Evolutionary conservation across 2,888 invertebrate species (phyloP).

Genomic region (Chloromyia formosa): DNA sequence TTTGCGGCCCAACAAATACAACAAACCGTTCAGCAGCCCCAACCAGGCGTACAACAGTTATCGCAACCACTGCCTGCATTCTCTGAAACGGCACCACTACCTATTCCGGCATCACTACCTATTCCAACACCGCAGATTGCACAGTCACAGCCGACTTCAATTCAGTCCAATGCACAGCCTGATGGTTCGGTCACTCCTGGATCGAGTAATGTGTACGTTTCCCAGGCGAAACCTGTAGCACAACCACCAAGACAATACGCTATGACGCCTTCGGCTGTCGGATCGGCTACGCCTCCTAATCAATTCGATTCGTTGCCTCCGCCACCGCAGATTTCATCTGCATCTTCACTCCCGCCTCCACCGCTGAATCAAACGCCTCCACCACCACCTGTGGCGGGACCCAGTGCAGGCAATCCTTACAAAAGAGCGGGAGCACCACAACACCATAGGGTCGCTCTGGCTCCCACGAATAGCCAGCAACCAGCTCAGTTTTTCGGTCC

Average conservation of each 20-base stretch:
- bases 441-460: slow-evolving; percentile 63
- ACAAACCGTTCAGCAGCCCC: slow-evolving; percentile 50
- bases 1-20: slow-evolving; percentile 19
- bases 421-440: slow-evolving; percentile 58
- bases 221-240: slow-evolving; percentile 57
- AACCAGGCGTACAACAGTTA: slow-evolving; percentile 50
- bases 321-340: slow-evolving; percentile 38
- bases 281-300: slow-evolving; percentile 12
- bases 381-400: slow-evolving; percentile 43
- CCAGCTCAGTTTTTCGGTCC: slow-evolving; percentile 53
- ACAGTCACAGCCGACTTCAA: slow-evolving; percentile 16
- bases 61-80: slow-evolving; percentile 22
- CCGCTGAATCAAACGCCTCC: slow-evolving; percentile 55
- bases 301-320: slow-evolving; percentile 37
- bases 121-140: background rate
- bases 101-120: no score
- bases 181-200: slow-evolving; percentile 52
- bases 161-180: slow-evolving; percentile 2
- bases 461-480: slow-evolving; percentile 62
- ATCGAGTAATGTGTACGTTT: slow-evolving; percentile 55
- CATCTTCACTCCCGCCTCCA: slow-evolving; percentile 46
- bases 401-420: slow-evolving; percentile 57
- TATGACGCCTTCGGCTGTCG: slow-evolving; percentile 50
- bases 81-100: background rate
- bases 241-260: slow-evolving; percentile 56